Conservation (phyloP, 2,888 invertebrate genomes). For the Torymus aiolomorphi region DNA sequence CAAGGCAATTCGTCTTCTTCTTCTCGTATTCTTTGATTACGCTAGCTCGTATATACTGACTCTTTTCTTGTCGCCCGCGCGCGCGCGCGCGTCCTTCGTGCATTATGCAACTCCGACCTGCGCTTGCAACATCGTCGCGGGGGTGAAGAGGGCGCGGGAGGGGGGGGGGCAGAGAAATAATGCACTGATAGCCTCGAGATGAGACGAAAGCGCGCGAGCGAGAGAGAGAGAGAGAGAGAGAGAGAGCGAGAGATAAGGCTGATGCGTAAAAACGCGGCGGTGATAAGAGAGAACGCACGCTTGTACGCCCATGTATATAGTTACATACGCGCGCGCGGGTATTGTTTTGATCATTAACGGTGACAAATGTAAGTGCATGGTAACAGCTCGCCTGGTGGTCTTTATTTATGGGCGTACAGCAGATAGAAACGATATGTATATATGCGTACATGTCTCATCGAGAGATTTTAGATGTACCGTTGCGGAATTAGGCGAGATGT, state of each 20-base stretch:
- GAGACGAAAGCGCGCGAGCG: background rate
- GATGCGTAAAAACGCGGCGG: background rate
- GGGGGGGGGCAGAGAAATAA: background rate
- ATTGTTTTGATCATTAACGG: constrained; percentile 38
- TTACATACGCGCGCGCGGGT: background rate
- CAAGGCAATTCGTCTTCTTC: constrained; percentile 1
- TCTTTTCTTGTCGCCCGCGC: background rate
- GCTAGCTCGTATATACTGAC: too few species aligned
- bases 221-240: background rate
- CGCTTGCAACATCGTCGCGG: constrained; percentile 21
- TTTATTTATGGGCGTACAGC: background rate
- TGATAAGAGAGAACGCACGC: too few species aligned
- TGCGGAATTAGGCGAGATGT: too few species aligned
- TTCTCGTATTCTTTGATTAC: too few species aligned
- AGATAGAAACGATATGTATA: too few species aligned
- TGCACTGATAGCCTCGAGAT: constrained; percentile 13
- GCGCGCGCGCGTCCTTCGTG: constrained; percentile 33
- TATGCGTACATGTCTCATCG: too few species aligned
- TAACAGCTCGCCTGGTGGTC: constrained; percentile 12
- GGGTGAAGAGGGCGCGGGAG: background rate
- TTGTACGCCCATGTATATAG: background rate
- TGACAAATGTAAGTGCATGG: constrained; percentile 29
- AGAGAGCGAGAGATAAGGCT: background rate
- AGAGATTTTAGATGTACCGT: too few species aligned
- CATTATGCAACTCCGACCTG: constrained; percentile 45